phyloP scores from a whole-genome alignment of 2,113 vertebrate genomes.

The Hydropotes inermis region DNA sequence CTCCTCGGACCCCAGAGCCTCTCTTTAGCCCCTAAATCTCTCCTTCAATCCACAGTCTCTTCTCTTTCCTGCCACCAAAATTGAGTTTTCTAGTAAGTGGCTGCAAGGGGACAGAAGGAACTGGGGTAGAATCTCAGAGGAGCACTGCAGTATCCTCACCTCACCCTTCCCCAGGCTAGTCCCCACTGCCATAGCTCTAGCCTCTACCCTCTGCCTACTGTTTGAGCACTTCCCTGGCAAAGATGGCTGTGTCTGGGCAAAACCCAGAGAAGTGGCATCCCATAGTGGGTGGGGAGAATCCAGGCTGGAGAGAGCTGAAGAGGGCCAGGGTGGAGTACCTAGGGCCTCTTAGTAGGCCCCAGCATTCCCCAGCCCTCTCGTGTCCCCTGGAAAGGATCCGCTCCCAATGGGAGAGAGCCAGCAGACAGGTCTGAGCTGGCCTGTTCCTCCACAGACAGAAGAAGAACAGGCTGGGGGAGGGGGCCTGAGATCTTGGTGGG shows the following conservation, averaged over 20 bases:
- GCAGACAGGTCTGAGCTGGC: slow-evolving; percentile 70
- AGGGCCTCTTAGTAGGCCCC: background rate
- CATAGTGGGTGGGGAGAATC: slow-evolving; percentile 54
- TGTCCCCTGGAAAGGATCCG: slow-evolving; percentile 58
- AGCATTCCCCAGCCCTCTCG: slow-evolving; percentile 50
- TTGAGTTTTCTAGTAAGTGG: background rate
- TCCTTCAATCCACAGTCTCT: background rate
- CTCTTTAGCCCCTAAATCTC: background rate
- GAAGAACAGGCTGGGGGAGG: slow-evolving; percentile 32
- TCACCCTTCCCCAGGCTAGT: background rate
- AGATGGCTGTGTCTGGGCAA: slow-evolving; percentile 16
- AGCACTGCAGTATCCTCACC: background rate
- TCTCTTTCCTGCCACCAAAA: background rate
- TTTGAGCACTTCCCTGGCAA: background rate
- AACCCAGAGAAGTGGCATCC: background rate
- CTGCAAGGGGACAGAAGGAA: background rate
- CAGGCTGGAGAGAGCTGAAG: background rate
- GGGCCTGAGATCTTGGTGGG: background rate
- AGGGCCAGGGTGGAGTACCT: slow-evolving; percentile 15
- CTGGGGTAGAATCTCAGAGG: background rate
- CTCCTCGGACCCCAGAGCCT: background rate
- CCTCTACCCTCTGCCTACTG: background rate
- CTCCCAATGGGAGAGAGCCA: slow-evolving; percentile 52
- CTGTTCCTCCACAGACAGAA: slow-evolving; percentile 47
- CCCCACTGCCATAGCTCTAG: background rate